Base-by-base conservation (phyloP, 2,797 vertebrate species). In the Mormyrus hasselquistii region DNA sequence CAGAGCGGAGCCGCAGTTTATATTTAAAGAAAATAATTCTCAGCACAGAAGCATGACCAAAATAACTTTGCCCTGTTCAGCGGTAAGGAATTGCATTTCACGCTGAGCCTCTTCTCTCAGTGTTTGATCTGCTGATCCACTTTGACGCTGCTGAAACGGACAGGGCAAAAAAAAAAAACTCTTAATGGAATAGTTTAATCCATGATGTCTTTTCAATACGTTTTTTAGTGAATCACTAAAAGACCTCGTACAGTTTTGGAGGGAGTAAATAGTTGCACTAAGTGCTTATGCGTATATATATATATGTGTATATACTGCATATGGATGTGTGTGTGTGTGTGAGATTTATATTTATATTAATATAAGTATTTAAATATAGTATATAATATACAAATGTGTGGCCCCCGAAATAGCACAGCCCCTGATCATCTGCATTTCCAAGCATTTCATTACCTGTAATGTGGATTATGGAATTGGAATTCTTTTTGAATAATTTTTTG, bases 21-120 rank as follows among this genome's bases (percentile, higher is more conserved):
- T 65, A 87, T 87, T 62, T 87, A 87, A 87, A 65, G 55, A 65
- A 65, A 87, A 87, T 87, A 65, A 47, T 47, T 87, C 38, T 62
- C 55, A 6, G 55, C 34, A 69, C 55, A 38, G 55, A 87, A 22
- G 86, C 86, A 44, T 87, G 55, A 87, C 55, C 4, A 12, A 87
- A 87, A 87, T 86, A 86, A 29, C 50, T 57, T 34, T 55, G 57
- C 86, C 44, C 86, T 65, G 86, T 65, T 47, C 86, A 47, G 38
- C 19, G 57, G 55, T 16, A 14, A 65, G 38, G 55, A 62, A 65
- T 86, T 55, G 49, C 85, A 86, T 86, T 86, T 53, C 29, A 55
- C 85, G 38, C 85, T 8, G 38, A 65, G 86, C 44, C 87, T 14
- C 25, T 29, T 29, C 16, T 76, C 14, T 0, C 44, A 29, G 41